Evolutionary conservation across 2,888 invertebrate genomes (phyloP), one percentile per base, ranked within the genome.

Genomic region (Thecocarcelia acutangulata): DNA sequence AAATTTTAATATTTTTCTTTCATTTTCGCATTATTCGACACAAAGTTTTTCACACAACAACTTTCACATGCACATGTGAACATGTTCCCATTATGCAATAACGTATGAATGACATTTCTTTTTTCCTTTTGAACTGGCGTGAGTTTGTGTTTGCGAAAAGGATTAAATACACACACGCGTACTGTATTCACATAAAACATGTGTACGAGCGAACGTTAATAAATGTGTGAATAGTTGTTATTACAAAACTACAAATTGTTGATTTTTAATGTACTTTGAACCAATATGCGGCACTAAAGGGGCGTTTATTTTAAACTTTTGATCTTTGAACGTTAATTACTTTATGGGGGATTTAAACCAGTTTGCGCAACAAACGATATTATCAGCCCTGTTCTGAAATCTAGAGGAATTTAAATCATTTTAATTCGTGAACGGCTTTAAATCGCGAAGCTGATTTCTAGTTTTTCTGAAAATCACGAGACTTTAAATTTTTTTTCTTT

Each of bases 1-100:
- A 33, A 33, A 33, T 66, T 69, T 73, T 76, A 48, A 56, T 79
- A 61, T 74, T 74, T 64, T 58, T 46, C 24, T 59, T 70, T 50
- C 44, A 69, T 33, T 69, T 75, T 70, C 64, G 46, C 58, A 76
- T 66, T 72, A 64, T 80, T 80, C 69, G 58, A 72, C 74, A 76
- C 66, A 24, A 72, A 64, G 46, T 63, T 74, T 73, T 66, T 48
- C 37, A 46, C 44, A 46, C 8, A 40, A 6, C 3, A 24, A 61
- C 50, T n/a, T 24, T 24, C 40, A 44, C n/a, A 37, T 28, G 12
- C 40, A 50, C 33, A 21, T 33, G 19, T 21, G 37, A 19, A 44
- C 28, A 59, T 59, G 50, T 1, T 61, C 12, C 48, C 59, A 59
- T 76, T 76, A 61, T 69, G 68, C 50, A 68, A 59, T 37, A 59